Conservation (phyloP, 2,888 invertebrate genomes). For the Taphrorychus bicolor region DNA sequence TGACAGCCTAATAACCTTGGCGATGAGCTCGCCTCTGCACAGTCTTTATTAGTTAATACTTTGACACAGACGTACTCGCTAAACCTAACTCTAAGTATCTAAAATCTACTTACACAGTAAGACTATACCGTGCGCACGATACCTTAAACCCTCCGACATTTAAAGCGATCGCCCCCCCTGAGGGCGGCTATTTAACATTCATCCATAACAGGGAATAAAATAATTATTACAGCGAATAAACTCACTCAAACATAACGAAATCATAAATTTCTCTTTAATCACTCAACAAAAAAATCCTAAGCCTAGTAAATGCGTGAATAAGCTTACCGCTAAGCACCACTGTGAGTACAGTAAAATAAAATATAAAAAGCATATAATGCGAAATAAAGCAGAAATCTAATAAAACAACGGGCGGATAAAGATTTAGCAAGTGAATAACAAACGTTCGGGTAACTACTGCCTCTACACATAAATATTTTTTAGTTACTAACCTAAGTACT, state of each 20-base stretch:
- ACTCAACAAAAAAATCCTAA: constrained; percentile 20
- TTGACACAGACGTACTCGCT: constrained; percentile 59
- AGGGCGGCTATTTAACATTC: background rate
- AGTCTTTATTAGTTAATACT: constrained; percentile 61
- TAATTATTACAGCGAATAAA: constrained; percentile 30
- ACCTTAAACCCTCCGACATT: background rate
- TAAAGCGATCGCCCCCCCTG: background rate
- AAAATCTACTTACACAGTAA: constrained; percentile 19
- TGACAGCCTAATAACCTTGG: constrained; percentile 52
- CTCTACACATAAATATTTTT: too few relatives aligned
- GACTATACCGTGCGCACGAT: background rate
- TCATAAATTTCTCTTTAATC: constrained; percentile 19
- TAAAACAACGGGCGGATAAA: constrained; percentile 9
- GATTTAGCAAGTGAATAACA: constrained; percentile 1
- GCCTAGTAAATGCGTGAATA: constrained; percentile 25
- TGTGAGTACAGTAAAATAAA: constrained; percentile 2
- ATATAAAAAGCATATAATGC: constrained; percentile 4
- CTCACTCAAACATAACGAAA: constrained; percentile 41
- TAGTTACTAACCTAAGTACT: background rate
- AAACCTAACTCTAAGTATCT: constrained; percentile 48
- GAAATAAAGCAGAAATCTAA: constrained; percentile 3
- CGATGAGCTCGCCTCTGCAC: constrained; percentile 57
- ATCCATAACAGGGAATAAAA: constrained; percentile 12
- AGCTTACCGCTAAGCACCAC: constrained; percentile 20
- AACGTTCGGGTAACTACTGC: background rate